Evolutionary conservation across 2,113 vertebrate genomes (phyloP).

Genomic region (Nothobranchius furzeri): DNA sequence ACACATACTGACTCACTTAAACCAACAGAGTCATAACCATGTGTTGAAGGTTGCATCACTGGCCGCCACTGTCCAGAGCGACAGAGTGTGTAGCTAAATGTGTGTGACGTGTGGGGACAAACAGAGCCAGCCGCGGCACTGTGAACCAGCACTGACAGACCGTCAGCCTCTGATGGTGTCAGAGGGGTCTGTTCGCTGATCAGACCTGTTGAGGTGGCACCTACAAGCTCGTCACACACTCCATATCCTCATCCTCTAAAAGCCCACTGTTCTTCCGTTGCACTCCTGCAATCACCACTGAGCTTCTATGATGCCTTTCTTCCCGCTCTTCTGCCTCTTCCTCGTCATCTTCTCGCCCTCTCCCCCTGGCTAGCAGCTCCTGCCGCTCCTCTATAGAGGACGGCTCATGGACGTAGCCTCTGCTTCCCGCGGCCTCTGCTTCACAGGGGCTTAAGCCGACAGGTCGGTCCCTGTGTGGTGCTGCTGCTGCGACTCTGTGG

Average conservation of each 20-base stretch:
- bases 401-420: conserved; percentile 77
- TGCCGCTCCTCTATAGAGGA: conserved; percentile 81
- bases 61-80: conserved; percentile 72
- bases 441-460: conserved; percentile 61
- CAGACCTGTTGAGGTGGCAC: conserved; percentile 66
- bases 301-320: conserved; percentile 54
- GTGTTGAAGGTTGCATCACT: conserved; percentile 70
- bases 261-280: conserved; percentile 82
- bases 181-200: conserved; percentile 47
- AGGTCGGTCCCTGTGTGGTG: conserved; percentile 79
- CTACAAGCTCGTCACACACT: conserved; percentile 95
- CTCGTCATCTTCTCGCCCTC: conserved; percentile 60
- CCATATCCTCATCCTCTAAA: conserved; percentile 91
- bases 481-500: conserved; percentile 78
- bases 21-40: conserved; percentile 63
- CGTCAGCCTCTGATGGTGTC: conserved; percentile 63
- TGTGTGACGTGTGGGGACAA: conserved; percentile 55
- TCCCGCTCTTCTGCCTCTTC: conserved; percentile 61
- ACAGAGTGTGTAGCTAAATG: conserved; percentile 53
- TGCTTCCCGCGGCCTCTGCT: conserved; percentile 53
- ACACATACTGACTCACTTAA: conserved; percentile 74
- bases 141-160: conserved; percentile 55
- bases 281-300: conserved; percentile 42
- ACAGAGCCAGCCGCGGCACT: conserved; percentile 60
- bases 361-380: conserved; percentile 71